A percentile compares a stretch with the other conserved stretches of the same genome.
phyloP scores from a whole-genome alignment of 2,888 invertebrate genomes.

The Agonum fuliginosum region DNA sequence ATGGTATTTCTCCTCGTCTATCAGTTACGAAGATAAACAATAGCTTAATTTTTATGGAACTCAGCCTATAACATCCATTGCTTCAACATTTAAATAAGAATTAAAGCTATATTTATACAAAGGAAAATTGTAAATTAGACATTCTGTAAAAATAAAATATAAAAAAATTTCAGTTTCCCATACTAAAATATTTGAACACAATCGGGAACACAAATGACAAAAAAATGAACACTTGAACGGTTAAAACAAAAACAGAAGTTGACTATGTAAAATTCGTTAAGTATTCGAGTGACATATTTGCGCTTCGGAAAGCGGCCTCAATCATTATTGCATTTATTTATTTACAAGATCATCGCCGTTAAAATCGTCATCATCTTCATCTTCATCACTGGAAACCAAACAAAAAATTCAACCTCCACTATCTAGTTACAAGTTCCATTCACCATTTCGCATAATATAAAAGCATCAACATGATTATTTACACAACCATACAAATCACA shows the following conservation, averaged over 20 bases:
- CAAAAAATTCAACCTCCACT: slow-evolving; percentile 52
- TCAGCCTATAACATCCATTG: slow-evolving; percentile 56
- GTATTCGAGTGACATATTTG: slow-evolving; percentile 60
- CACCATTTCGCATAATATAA: slow-evolving; percentile 56
- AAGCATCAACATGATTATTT: slow-evolving; percentile 58
- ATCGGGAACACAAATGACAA: slow-evolving; percentile 54
- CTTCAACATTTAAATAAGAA: slow-evolving; percentile 58
- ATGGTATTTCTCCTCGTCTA: slow-evolving; percentile 48
- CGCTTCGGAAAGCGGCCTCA: slow-evolving; percentile 63
- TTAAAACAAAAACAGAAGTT: slow-evolving; percentile 43
- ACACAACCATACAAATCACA: slow-evolving; percentile 55
- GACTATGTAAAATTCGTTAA: slow-evolving; percentile 51
- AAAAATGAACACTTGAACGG: slow-evolving; percentile 59
- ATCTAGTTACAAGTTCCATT: slow-evolving; percentile 46
- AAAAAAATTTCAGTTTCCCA: slow-evolving; percentile 49
- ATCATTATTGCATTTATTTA: slow-evolving; percentile 62
- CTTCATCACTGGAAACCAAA: slow-evolving; percentile 67
- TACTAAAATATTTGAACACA: slow-evolving; percentile 58
- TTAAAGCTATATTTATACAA: slow-evolving; percentile 59
- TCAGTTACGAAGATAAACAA: slow-evolving; percentile 6
- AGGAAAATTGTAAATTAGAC: slow-evolving; percentile 49
- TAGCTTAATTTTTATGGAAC: slow-evolving; percentile 5
- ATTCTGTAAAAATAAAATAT: slow-evolving; percentile 51
- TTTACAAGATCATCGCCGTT: slow-evolving; percentile 66
- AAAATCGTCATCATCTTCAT: slow-evolving; percentile 64